Evolutionary conservation across 2,113 vertebrate species (phyloP).

Genomic region (Eudyptes chrysolophus): DNA sequence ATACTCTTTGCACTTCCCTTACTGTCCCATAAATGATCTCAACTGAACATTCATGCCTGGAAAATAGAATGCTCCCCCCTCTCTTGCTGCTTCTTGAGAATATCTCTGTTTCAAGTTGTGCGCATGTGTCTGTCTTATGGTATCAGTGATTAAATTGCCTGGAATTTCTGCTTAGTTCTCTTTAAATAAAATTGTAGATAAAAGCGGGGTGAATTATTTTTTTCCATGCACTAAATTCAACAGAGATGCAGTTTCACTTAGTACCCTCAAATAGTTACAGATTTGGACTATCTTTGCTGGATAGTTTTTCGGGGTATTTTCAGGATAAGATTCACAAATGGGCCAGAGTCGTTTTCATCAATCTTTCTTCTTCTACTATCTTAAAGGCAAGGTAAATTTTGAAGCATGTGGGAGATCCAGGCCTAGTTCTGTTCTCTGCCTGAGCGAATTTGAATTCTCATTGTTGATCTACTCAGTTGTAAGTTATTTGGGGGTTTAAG

Average conservation of each 20-base stretch:
- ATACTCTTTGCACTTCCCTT: not conserved
- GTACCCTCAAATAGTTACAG: not conserved
- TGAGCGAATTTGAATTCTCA: not conserved
- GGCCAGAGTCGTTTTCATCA: not conserved
- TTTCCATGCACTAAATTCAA: not conserved
- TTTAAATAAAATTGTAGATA: not conserved
- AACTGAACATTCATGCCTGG: not conserved
- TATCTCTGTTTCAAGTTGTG: not conserved
- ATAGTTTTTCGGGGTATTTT: not conserved
- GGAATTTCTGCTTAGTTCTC: not conserved
- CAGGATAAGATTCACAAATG: not conserved
- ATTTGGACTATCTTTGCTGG: not conserved
- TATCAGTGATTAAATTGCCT: not conserved
- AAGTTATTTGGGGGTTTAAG: not conserved
- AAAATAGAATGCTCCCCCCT: not conserved
- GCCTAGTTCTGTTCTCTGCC: not conserved
- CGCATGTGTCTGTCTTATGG: not conserved
- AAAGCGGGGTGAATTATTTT: not conserved
- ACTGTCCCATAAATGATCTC: not conserved
- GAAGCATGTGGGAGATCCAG: not conserved
- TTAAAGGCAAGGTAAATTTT: not conserved
- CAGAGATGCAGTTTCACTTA: not conserved
- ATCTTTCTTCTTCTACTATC: not conserved
- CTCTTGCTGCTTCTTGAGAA: not conserved
- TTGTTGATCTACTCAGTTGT: not conserved